These are phyloP conservation scores for Gadus macrocephalus DNA, from an alignment of 2,113 vertebrate genomes.

Conservation along the genomic window DNA sequence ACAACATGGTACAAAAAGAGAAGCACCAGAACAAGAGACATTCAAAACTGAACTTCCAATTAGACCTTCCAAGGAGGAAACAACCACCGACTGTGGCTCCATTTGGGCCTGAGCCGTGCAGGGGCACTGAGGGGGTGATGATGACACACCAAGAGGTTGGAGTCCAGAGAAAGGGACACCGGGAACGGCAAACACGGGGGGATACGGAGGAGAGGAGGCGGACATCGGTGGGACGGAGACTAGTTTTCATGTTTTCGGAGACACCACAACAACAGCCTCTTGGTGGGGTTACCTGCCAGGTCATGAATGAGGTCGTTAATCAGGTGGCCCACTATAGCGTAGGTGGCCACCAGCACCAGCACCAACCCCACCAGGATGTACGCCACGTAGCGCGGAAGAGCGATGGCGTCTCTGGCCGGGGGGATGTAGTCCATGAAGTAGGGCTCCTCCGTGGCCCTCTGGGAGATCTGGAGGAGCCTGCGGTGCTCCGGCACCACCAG, in stretches of 20 bases:
- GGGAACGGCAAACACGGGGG: too few species aligned
- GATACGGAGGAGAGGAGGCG: background rate
- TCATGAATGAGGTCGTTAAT: conserved; percentile 87
- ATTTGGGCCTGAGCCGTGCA: too few species aligned
- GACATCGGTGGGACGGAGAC: conserved; percentile 4
- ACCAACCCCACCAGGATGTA: conserved; percentile 68
- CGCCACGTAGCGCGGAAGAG: conserved; percentile 51
- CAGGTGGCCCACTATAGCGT: conserved; percentile 88
- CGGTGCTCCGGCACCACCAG: conserved; percentile 26
- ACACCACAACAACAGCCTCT: background rate
- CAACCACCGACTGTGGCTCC: too few species aligned
- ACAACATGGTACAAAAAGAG: too few species aligned
- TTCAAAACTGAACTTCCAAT: too few species aligned
- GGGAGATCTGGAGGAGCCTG: conserved; percentile 62
- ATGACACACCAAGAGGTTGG: too few species aligned
- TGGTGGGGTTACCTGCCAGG: conserved; percentile 75
- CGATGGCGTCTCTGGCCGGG: conserved; percentile 57
- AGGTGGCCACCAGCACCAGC: conserved; percentile 78
- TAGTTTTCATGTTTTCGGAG: background rate
- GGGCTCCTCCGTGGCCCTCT: conserved; percentile 36
- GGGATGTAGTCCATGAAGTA: conserved; percentile 69
- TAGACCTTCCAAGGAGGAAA: too few species aligned
- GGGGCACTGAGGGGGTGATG: too few species aligned
- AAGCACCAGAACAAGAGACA: too few species aligned
- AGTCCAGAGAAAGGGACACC: too few species aligned